Base-by-base conservation (phyloP, 2,113 vertebrate genomes). In the Chitala chitala region DNA sequence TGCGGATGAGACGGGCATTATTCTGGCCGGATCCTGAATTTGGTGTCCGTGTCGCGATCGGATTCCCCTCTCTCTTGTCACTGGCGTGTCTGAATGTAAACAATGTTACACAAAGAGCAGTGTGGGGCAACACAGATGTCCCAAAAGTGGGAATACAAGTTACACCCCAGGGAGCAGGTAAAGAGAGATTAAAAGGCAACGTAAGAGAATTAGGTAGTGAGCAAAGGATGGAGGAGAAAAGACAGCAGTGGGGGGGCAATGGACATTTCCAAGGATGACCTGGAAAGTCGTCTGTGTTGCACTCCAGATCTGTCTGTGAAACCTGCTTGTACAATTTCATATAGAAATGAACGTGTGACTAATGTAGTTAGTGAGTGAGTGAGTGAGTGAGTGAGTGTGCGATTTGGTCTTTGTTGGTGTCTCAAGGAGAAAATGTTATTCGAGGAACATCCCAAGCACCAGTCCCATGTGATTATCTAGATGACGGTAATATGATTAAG, bases 401-500 rank as follows among this genome's bases (percentile, higher is more conserved):
- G 29, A 46, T n/a, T 46, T 26, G 7, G 38, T 22, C 64, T 68
- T 3, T 15, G 40, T 48, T 22, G 40, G 38, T 44, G 29, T 46
- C 40, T 46, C 40, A 29, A 26, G 26, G 15, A 69, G 48, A n/a
- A 29, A 36, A 24, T n/a, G 44, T 51, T 73, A 71, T 54, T n/a
- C n/a, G n/a, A n/a, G n/a, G n/a, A n/a, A 56, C 46, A 71, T 76
- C 61, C 55, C 0, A 46, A 26, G 58, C 24, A 55, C 59, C 56
- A 68, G 55, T n/a, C 74, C 84, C 72, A 63, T 5, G 76, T 82
- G 78, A 77, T 78, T 74, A 64, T 81, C 80, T 77, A 75, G 78
- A 78, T 81, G 72, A 76, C 69, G 76, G 50, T 84, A 83, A 90
- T 66, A 80, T 73, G 76, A 85, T 90, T 87, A 84, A 75, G 54